Evolutionary conservation across 2,797 vertebrate genomes (phyloP), one percentile per base, ranked within the genome.

Genomic region (Octomys mimax): DNA sequence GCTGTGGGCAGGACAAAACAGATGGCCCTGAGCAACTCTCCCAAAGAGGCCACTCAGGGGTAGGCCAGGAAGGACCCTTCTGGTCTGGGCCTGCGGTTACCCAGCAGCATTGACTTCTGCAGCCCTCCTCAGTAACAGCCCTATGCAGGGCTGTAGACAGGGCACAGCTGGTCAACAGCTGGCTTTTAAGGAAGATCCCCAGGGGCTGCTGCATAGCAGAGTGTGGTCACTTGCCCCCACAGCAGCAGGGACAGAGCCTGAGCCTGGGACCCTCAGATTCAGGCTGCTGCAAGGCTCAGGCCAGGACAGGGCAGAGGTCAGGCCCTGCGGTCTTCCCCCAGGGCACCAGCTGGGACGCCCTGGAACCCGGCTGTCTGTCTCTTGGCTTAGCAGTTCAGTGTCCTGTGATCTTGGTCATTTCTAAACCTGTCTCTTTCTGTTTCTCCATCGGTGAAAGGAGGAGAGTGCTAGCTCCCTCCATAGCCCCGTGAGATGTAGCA

Each of bases 101-200:
- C 93, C 61, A 86, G 62, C 12, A 81, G 31, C n/a, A 28, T 79
- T 52, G 36, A n/a, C 75, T 9, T 39, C 49, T 68, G 36, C 26
- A 46, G 6, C 42, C 21, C 54, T 80, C 77, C 39, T 57, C 9
- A 10, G 16, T 19, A 26, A 39, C 3, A 52, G 70, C 28, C 42
- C 0, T 61, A 46, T 6, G 22, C 59, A 19, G 61, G 57, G n/a
- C 85, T 84, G 1, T 16, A 42, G 66, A 33, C 71, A 88, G 77
- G 52, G 89, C 49, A 78, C 85, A 77, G 80, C 39, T 54, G 75
- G 91, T 64, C 87, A 64, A 86, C 87, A 83, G 94, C 91, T 80
- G 26, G 90, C 88, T 89, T 95, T 90, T 31, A 68, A 93, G 80
- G 62, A 89, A 57, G 39, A 85, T 91, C 73, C 79, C 61, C 78